A percentile compares a stretch with the other conserved stretches of the same genome.
Conservation (phyloP, 2,113 vertebrate species). For the Leucopsar rothschildi region DNA sequence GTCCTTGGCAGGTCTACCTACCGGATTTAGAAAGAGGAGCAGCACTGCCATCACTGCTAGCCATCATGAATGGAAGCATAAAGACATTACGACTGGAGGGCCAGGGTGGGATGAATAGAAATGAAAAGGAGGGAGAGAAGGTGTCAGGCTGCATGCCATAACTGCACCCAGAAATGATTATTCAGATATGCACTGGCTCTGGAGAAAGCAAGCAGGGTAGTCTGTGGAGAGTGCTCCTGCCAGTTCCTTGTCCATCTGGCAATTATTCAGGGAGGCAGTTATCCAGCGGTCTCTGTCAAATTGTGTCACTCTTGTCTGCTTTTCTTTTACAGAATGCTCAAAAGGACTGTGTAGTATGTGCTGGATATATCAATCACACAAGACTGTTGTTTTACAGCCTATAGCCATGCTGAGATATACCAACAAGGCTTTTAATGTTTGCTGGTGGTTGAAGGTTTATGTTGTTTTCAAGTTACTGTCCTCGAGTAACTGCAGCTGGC, state of each 20-base stretch:
- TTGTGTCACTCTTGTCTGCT: not conserved
- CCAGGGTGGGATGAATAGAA: not conserved
- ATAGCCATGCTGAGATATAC: not conserved
- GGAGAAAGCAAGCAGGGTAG: not conserved
- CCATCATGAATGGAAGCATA: not conserved
- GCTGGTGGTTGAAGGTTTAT: not conserved
- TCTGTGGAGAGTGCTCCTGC: not conserved
- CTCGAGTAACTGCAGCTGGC: not conserved
- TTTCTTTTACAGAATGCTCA: not conserved
- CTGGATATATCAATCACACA: not conserved
- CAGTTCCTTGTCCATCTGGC: not conserved
- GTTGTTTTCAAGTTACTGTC: not conserved
- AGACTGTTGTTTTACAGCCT: not conserved
- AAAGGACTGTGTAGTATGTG: not conserved
- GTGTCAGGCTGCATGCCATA: not conserved
- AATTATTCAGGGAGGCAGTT: not conserved
- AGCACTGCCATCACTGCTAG: not conserved
- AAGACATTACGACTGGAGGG: not conserved
- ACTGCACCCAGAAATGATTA: not conserved
- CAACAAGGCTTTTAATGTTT: not conserved
- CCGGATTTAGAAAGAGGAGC: not conserved
- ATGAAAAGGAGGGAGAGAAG: not conserved
- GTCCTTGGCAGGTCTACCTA: not conserved
- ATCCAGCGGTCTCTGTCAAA: not conserved
- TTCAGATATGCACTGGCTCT: not conserved